Evolutionary conservation across 2,113 vertebrate species (phyloP).

Genomic region (Amphiprion percula): DNA sequence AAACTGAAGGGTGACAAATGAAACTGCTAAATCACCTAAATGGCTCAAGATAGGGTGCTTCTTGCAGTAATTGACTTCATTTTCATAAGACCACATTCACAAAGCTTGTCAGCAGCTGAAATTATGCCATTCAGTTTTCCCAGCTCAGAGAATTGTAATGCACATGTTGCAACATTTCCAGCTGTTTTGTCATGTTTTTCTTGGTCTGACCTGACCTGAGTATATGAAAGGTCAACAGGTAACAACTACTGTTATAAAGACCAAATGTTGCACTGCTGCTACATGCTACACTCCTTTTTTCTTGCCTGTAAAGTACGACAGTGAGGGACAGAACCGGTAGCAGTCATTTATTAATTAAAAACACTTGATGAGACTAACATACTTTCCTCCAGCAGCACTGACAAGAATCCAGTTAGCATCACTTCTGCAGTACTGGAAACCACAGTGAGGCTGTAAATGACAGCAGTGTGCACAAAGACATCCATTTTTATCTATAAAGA

Average conservation of each 20-base stretch:
- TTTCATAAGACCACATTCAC: conserved; percentile 32
- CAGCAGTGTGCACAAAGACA: conserved; percentile 36
- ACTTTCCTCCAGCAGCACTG: conserved; percentile 15
- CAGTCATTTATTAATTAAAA: conserved; percentile 66
- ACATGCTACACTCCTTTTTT: conserved; percentile 12
- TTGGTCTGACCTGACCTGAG: conserved; percentile 44
- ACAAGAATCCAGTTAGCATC: conserved; percentile 40
- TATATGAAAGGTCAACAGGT: conserved; percentile 20
- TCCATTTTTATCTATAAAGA: conserved; percentile 41
- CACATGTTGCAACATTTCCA: conserved; percentile 40
- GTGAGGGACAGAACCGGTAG: background rate
- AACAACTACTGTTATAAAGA: conserved; percentile 16
- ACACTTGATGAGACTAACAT: conserved; percentile 11
- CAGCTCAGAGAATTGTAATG: conserved; percentile 36
- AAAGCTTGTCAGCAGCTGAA: conserved; percentile 25
- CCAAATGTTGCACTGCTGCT: background rate
- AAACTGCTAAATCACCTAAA: conserved; percentile 55
- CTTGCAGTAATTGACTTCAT: conserved; percentile 36
- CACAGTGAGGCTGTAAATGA: conserved; percentile 10
- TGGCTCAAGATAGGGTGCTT: conserved; percentile 21
- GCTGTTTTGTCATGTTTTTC: conserved; percentile 24
- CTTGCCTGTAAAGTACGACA: conserved; percentile 31
- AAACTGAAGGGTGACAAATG: conserved; percentile 41
- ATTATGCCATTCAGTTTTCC: conserved; percentile 9
- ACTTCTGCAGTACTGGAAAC: conserved; percentile 21